Evolutionary conservation across 2,797 vertebrate species (phyloP), one percentile per base, ranked within the genome.

Genomic region (Cynopterus sphinx): DNA sequence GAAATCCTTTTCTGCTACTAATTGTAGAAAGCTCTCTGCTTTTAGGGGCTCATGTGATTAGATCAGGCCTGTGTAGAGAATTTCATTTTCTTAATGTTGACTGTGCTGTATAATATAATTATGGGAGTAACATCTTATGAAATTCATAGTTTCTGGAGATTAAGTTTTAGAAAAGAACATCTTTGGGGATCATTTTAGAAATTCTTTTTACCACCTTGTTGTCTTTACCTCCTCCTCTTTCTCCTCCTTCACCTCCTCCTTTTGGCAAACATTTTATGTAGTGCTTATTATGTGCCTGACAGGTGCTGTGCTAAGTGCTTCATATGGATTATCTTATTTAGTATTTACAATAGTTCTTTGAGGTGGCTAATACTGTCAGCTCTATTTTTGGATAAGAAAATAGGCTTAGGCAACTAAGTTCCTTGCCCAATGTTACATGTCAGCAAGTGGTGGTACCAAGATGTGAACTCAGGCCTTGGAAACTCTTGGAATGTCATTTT

Each of bases 251-350:
- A 9, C 26, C 36, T 51, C 33, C 19, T 43, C 22, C 2, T n/a
- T 7, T 9, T 10, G 51, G 19, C 49, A 59, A 68, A 11, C 3
- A 55, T 90, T 87, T 91, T 78, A 59, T 63, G 94, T 11, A 65
- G 49, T 26, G 43, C 36, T 87, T 53, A 6, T 26, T 51, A 24
- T 36, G 6, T 84, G 59, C 16, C 24, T 73, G 41, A 39, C n/a
- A 71, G 41, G 46, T 74, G 26, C 65, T 49, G 1, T 79, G 43
- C 21, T 73, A 31, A 2, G 5, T 39, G 46, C 51, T 43, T 94
- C 65, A 5, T 33, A 39, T 57, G 43, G 78, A 53, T 91, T 68
- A 81, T 41, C 70, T 90, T 92, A 43, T 59, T 95, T 87, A 92
- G 73, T 31, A 68, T 41, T 84, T 79, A 61, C 31, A 55, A 5